Evolutionary conservation across 2,113 vertebrate species (phyloP).

Genomic region (Datnioides undecimradiatus): DNA sequence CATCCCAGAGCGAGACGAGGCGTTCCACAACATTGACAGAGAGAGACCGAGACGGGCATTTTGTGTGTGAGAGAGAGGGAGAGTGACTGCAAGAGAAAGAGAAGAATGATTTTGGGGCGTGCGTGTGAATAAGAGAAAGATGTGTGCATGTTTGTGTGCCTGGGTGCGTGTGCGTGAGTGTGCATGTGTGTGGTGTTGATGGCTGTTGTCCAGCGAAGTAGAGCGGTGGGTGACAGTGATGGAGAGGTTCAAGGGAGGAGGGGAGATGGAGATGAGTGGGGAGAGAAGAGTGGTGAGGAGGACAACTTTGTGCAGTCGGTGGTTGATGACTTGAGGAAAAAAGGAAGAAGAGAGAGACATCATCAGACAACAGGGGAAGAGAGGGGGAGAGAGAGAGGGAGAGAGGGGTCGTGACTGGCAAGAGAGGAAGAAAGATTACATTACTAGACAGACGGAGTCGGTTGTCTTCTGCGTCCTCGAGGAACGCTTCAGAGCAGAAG

Average conservation of each 20-base stretch:
- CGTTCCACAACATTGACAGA: slow-evolving; percentile 75
- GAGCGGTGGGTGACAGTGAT: slow-evolving; percentile 78
- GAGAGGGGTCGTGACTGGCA: slow-evolving; percentile 59
- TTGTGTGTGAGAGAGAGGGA: slow-evolving; percentile 42
- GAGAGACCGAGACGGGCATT: slow-evolving; percentile 59
- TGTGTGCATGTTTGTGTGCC: slow-evolving; percentile 8
- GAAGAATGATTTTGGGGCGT: slow-evolving; percentile 66
- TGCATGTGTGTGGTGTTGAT: slow-evolving; percentile 37
- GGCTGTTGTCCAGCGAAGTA: slow-evolving; percentile 70
- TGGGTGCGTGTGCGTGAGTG: slow-evolving; percentile 17
- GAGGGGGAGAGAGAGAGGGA: slow-evolving; percentile 13
- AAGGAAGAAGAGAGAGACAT: slow-evolving; percentile 57
- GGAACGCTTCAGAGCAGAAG: slow-evolving; percentile 61
- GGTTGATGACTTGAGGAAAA: slow-evolving; percentile 73
- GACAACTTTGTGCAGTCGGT: slow-evolving; percentile 67
- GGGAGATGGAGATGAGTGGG: slow-evolving; percentile 59
- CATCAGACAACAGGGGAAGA: slow-evolving; percentile 42
- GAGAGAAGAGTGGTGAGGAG: slow-evolving; percentile 63
- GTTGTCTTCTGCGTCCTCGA: slow-evolving; percentile 66
- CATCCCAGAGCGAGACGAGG: slow-evolving; percentile 54
- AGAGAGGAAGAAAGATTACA: slow-evolving; percentile 64
- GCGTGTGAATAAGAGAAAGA: slow-evolving; percentile 57
- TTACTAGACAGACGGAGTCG: slow-evolving; percentile 59
- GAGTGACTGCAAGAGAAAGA: slow-evolving; percentile 64
- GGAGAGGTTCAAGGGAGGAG: slow-evolving; percentile 71